A percentile compares a stretch with the other conserved stretches of the same genome.
phyloP scores from a whole-genome alignment of 2,888 invertebrate genomes.

The Perithous albicinctus region DNA sequence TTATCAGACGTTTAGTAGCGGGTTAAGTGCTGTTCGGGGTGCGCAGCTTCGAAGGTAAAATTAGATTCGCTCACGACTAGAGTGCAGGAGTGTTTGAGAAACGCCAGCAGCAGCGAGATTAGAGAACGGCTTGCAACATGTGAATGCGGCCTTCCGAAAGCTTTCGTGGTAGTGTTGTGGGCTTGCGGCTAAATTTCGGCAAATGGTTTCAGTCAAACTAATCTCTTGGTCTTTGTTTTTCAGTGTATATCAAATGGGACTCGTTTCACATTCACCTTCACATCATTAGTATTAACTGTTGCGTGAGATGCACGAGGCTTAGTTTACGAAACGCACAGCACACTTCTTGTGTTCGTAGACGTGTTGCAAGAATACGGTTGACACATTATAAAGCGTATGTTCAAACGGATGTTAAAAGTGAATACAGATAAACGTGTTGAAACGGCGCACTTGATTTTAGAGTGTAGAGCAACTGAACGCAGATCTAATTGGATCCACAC shows the following conservation, averaged over 20 bases:
- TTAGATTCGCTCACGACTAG: conserved; percentile 20
- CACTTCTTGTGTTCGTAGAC: neutral
- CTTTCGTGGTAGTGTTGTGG: neutral
- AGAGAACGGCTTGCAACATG: neutral
- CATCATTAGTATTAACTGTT: neutral
- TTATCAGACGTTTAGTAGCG: conserved; percentile 21
- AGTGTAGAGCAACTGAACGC: too few relatives aligned
- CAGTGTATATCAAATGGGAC: too few relatives aligned
- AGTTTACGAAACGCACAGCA: neutral
- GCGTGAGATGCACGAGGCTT: neutral
- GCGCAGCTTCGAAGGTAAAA: conserved; percentile 3
- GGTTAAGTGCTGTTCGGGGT: conserved; percentile 23
- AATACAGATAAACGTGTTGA: too few relatives aligned
- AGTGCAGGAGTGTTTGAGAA: neutral
- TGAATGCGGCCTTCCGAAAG: conserved; percentile 7
- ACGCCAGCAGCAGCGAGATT: neutral
- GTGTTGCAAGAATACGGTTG: too few relatives aligned
- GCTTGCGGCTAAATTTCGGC: neutral
- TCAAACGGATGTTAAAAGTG: too few relatives aligned
- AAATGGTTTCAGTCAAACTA: neutral
- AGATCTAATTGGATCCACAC: too few relatives aligned
- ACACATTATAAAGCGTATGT: too few relatives aligned
- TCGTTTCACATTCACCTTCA: neutral
- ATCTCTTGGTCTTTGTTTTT: neutral
- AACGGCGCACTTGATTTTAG: too few relatives aligned